A percentile compares a stretch with the other conserved stretches of the same genome.
phyloP scores from a whole-genome alignment of 37 sponge, comb jelly and placozoan genomes.

The Haliclona indistincta region DNA sequence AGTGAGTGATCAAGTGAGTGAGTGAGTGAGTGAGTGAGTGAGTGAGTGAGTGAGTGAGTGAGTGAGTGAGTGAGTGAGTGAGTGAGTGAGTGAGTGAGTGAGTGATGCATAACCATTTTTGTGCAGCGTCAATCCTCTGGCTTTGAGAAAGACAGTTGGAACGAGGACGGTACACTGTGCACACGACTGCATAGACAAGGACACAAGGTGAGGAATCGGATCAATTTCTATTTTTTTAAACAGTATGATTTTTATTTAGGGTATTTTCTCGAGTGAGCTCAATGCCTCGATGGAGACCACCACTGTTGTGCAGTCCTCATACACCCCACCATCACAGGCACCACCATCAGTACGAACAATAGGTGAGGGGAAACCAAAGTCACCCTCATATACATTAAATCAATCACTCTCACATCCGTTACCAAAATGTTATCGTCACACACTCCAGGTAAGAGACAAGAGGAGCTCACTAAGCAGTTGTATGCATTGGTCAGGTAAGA shows the following conservation, averaged over 20 bases:
- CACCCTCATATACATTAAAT: not conserved
- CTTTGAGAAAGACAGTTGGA: conserved; percentile 48
- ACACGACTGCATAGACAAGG: conserved; percentile 53
- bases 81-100: too few species aligned
- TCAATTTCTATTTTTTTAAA: not conserved
- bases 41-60: too few species aligned
- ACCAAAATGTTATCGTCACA: too few species aligned
- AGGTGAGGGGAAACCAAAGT: not conserved
- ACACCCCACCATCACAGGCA: conserved; percentile 4
- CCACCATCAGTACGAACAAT: not conserved
- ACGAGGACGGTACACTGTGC: conserved; percentile 50
- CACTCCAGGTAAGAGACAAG: conserved; percentile 34
- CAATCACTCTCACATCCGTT: not conserved
- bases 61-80: too few species aligned
- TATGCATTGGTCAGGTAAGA: conserved; percentile 40
- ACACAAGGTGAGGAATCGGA: conserved; percentile 43
- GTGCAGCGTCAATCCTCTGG: conserved; percentile 56
- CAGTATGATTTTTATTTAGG: conserved; percentile 3
- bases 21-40: too few species aligned
- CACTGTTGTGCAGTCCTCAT: conserved; percentile 35
- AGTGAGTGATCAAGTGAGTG: too few species aligned
- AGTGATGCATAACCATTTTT: not conserved
- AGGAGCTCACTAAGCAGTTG: conserved; percentile 17
- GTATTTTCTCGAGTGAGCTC: conserved; percentile 25
- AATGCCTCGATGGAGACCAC: conserved; percentile 2